A percentile compares a stretch with the other conserved stretches of the same genome.
These are phyloP conservation scores for Oscheius sp. DNA, from an alignment of 1,140 invertebrate species.

Conservation along the genomic window DNA sequence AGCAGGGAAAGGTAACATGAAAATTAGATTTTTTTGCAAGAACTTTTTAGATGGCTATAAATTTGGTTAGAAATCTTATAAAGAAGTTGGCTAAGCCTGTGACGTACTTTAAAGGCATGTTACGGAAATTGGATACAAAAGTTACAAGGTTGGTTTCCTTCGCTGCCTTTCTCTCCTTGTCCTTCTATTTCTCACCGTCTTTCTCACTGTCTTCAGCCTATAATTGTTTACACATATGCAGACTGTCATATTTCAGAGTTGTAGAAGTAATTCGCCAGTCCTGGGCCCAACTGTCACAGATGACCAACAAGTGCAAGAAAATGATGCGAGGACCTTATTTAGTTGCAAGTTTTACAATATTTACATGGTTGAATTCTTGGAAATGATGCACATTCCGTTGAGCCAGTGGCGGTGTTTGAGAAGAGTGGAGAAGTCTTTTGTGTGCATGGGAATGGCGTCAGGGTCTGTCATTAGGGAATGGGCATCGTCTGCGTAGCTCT, in stretches of 20 bases:
- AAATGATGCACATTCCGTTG: too few relatives aligned
- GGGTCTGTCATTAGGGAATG: background rate
- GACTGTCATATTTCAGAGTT: background rate
- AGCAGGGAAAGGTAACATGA: too few relatives aligned
- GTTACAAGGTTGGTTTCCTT: background rate
- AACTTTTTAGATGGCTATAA: background rate
- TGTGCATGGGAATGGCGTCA: background rate
- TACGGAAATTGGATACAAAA: conserved; percentile 13
- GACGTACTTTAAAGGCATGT: conserved; percentile 11
- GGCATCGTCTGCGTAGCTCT: conserved; percentile 2
- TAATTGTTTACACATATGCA: background rate
- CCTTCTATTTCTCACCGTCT: too few relatives aligned
- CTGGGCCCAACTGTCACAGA: background rate
- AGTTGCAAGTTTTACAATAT: background rate
- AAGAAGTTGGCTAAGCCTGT: conserved; percentile 12
- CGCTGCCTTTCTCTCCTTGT: too few relatives aligned
- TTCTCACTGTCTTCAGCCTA: background rate
- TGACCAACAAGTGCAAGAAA: conserved; percentile 16
- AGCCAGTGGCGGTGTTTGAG: background rate
- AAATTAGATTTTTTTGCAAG: too few relatives aligned
- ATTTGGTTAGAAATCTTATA: background rate
- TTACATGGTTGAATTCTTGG: too few relatives aligned
- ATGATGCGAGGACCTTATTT: conserved; percentile 13
- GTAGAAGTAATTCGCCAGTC: conserved; percentile 13
- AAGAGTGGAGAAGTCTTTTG: background rate